Conservation (phyloP, 1,140 invertebrate species). For the Drosophila novamexicana region DNA sequence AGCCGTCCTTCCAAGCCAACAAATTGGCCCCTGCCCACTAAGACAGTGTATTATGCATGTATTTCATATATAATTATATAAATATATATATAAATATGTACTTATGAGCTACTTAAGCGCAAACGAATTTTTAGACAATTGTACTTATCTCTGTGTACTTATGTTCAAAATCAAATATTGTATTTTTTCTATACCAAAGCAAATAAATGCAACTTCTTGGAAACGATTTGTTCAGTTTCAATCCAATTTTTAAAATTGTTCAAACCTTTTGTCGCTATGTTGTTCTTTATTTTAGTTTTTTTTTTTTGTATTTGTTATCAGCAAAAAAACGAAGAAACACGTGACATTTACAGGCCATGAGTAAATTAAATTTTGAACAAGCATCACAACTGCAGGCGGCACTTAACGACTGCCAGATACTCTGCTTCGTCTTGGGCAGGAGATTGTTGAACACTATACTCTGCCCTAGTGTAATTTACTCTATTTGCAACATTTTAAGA, state of each 20-base stretch:
- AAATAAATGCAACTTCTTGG: conserved; percentile 10
- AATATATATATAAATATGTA: conserved; percentile 8
- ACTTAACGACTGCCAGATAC: neutral
- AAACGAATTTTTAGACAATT: conserved; percentile 32
- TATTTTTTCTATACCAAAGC: conserved; percentile 28
- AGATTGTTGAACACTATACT: too few relatives aligned
- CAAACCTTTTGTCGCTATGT: neutral
- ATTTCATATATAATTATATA: conserved; percentile 11
- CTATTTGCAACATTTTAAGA: too few relatives aligned
- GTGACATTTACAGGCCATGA: conserved; percentile 18
- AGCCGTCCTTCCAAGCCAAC: neutral
- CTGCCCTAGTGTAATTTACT: too few relatives aligned
- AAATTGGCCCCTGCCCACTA: neutral
- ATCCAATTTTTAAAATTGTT: conserved; percentile 1
- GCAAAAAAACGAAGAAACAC: conserved; percentile 4
- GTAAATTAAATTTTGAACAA: conserved; percentile 1
- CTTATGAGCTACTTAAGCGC: conserved; percentile 10
- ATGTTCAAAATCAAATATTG: conserved; percentile 11
- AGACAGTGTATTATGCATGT: conserved; percentile 17
- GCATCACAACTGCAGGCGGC: neutral
- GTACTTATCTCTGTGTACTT: conserved; percentile 37
- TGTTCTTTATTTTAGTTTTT: neutral
- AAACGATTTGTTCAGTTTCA: neutral
- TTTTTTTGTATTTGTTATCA: conserved; percentile 18
- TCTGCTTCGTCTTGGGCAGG: neutral